phyloP scores from a whole-genome alignment of 2,113 vertebrate species.

The Glaucomys volans region DNA sequence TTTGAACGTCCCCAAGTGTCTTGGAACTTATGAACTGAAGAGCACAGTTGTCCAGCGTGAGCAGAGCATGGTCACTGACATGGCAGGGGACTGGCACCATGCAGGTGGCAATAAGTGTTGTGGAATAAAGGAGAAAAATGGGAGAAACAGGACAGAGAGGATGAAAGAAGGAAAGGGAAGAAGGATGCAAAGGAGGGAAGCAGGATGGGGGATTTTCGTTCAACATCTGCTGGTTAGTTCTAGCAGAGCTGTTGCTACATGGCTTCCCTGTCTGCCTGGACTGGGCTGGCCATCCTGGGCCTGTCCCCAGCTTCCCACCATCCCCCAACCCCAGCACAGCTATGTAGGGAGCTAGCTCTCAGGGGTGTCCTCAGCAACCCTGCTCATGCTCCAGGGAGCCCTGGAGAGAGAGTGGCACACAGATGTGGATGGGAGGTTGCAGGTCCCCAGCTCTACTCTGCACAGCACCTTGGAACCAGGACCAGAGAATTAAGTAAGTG shows the following conservation, averaged over 20 bases:
- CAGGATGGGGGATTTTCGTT: not conserved
- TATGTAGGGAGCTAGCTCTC: not conserved
- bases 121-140: not conserved
- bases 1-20: too few relatives aligned
- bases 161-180: not conserved
- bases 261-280: rapidly evolving
- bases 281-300: not conserved
- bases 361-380: not conserved
- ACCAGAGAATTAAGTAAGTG: not conserved
- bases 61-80: not conserved
- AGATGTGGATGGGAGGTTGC: not conserved
- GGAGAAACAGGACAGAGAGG: not conserved
- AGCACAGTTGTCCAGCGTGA: not conserved
- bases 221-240: not conserved
- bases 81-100: too few relatives aligned
- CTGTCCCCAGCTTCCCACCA: too few relatives aligned
- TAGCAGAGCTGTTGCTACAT: not conserved
- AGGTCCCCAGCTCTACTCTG: not conserved
- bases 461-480: not conserved
- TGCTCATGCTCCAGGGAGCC: not conserved
- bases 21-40: not conserved
- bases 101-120: not conserved
- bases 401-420: not conserved
- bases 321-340: not conserved
- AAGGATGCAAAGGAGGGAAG: not conserved